These are phyloP conservation scores for Harpagoxenus sublaevis DNA, from an alignment of 2,888 invertebrate genomes.

Conservation along the genomic window DNA sequence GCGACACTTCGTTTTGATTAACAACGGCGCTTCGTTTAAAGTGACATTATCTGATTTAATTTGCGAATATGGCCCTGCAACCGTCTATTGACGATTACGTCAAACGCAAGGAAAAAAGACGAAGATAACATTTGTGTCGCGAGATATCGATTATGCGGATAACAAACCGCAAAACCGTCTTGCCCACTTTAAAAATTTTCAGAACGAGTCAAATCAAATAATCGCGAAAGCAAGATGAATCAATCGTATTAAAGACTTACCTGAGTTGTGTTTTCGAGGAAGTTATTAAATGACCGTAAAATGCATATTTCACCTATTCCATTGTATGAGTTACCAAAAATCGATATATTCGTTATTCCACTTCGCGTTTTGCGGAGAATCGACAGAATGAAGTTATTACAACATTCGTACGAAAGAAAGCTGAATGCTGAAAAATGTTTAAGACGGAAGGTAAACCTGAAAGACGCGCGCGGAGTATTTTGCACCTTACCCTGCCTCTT, in stretches of 20 bases:
- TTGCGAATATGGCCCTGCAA: not conserved
- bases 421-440: conserved; percentile 22
- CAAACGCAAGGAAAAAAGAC: not conserved
- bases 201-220: not conserved
- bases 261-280: not conserved
- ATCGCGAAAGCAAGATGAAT: not conserved
- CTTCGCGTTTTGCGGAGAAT: not conserved
- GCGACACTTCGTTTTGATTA: conserved; percentile 47
- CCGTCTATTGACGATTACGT: not conserved
- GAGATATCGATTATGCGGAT: not conserved
- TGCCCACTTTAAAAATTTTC: not conserved
- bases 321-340: not conserved
- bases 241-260: not conserved
- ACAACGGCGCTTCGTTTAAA: conserved; percentile 16
- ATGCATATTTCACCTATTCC: conserved; percentile 8
- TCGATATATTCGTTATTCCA: not conserved
- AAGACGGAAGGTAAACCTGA: not conserved
- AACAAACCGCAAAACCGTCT: not conserved
- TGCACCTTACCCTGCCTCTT: not conserved
- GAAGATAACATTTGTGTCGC: not conserved
- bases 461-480: conserved; percentile 8
- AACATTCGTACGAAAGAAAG: not conserved
- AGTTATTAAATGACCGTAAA: not conserved
- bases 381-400: conserved; percentile 11
- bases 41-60: conserved; percentile 7